These are phyloP conservation scores for Theodoxus fluviatilis DNA, from an alignment of 2,888 invertebrate genomes.

Conservation along the genomic window DNA sequence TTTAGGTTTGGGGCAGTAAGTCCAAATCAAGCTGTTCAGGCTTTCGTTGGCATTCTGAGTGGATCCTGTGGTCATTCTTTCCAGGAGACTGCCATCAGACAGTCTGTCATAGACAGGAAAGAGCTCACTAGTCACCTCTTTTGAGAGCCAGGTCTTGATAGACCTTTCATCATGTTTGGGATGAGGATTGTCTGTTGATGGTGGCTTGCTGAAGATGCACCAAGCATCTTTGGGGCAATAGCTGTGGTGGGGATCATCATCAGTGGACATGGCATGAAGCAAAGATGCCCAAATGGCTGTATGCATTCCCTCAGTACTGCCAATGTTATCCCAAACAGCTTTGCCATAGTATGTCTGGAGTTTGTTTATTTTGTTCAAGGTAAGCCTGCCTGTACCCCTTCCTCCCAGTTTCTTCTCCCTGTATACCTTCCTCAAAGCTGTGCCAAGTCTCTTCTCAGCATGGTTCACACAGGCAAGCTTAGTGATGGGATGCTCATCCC, in stretches of 20 bases:
- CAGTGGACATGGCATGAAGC: slow-evolving; percentile 25
- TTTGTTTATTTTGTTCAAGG: slow-evolving; percentile 14
- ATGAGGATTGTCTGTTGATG: background rate
- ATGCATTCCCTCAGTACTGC: background rate
- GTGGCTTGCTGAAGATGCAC: slow-evolving; percentile 26
- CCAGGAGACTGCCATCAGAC: slow-evolving; percentile 14
- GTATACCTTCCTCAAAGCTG: slow-evolving; percentile 15
- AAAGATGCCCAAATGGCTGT: slow-evolving; percentile 24
- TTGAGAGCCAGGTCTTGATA: background rate
- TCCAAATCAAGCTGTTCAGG: slow-evolving; percentile 25
- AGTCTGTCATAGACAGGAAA: slow-evolving; percentile 17
- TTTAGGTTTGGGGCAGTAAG: slow-evolving; percentile 12
- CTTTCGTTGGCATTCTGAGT: slow-evolving; percentile 26
- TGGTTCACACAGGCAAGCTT: slow-evolving; percentile 28
- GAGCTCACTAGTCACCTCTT: background rate
- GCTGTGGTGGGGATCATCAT: slow-evolving; percentile 18
- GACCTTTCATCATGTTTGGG: background rate
- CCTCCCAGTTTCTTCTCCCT: slow-evolving; percentile 25
- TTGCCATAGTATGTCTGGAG: slow-evolving; percentile 15
- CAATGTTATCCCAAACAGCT: slow-evolving; percentile 8
- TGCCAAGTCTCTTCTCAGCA: slow-evolving; percentile 26
- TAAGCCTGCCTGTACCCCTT: slow-evolving; percentile 15
- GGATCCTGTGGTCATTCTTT: slow-evolving; percentile 18
- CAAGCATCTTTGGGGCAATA: slow-evolving; percentile 20
- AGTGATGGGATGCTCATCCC: background rate